Evolutionary conservation across 2,888 invertebrate genomes (phyloP).

Genomic region (Hermaeophaga mercurialis): DNA sequence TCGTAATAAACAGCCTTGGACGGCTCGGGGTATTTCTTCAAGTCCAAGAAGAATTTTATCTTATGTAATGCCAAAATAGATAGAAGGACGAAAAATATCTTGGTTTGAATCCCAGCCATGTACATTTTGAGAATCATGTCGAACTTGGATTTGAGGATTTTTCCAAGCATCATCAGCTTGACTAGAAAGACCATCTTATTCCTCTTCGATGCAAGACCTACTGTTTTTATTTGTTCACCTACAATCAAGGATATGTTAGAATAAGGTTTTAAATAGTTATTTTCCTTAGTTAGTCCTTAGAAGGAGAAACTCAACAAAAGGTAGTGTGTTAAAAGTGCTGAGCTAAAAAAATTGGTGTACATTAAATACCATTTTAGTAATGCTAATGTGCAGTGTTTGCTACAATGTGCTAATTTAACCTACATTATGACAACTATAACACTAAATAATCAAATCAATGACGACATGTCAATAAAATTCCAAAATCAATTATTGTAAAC

Average conservation of each 20-base stretch:
- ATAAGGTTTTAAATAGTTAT: too few relatives aligned
- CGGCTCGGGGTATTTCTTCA: slow-evolving; percentile 70
- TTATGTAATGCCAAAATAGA: slow-evolving; percentile 71
- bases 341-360: too few relatives aligned
- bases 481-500: too few relatives aligned
- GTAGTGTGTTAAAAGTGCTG: too few relatives aligned
- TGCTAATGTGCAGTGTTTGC: too few relatives aligned
- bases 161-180: slow-evolving; percentile 70
- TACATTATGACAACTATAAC: too few relatives aligned
- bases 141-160: slow-evolving; percentile 74
- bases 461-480: too few relatives aligned
- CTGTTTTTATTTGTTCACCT: slow-evolving; percentile 18
- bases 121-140: slow-evolving; percentile 72
- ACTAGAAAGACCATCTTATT: slow-evolving; percentile 72
- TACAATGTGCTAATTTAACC: too few relatives aligned
- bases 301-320: too few relatives aligned
- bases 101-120: slow-evolving; percentile 75
- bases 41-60: slow-evolving; percentile 73
- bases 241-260: slow-evolving; percentile 14
- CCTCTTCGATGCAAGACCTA: slow-evolving; percentile 60
- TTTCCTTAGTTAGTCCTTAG: not conserved
- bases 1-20: slow-evolving; percentile 82
- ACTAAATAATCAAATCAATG: too few relatives aligned
- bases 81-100: slow-evolving; percentile 76
- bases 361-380: too few relatives aligned